Percentiles rank a stretch among this genome's conserved stretches.
Evolutionary conservation across 64 coral and sea anemone species (phyloP).

Genomic region (Pocillopora damicornis): DNA sequence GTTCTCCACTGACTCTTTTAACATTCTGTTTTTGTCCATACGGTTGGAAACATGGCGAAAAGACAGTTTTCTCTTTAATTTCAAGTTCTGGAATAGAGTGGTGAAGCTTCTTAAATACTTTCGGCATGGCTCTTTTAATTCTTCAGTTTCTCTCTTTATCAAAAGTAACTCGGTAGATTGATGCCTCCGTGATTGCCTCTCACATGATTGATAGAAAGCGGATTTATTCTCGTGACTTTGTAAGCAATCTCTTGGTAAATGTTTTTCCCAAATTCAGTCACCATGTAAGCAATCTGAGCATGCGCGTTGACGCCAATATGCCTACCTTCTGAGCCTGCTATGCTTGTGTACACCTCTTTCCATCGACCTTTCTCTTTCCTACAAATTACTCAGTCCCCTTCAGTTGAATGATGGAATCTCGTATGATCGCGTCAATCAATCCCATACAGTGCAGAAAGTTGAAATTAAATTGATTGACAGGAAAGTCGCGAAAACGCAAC

Average conservation of each 20-base stretch:
- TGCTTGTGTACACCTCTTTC: background rate
- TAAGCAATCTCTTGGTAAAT: background rate
- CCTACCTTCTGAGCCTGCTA: slow-evolving; percentile 43
- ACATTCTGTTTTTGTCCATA: background rate
- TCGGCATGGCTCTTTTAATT: slow-evolving; percentile 40
- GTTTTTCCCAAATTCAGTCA: slow-evolving; percentile 40
- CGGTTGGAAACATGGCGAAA: background rate
- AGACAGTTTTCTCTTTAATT: background rate
- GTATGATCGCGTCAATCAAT: background rate
- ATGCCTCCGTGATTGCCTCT: background rate
- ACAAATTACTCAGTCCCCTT: slow-evolving; percentile 43
- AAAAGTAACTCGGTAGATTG: background rate
- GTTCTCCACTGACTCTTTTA: background rate
- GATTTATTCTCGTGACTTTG: background rate
- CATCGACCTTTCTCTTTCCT: background rate
- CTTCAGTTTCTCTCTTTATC: background rate
- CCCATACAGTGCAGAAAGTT: too few relatives aligned
- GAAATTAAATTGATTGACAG: background rate
- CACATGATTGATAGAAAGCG: background rate
- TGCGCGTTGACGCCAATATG: slow-evolving; percentile 63
- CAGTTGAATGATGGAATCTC: slow-evolving; percentile 59
- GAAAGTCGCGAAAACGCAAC: background rate
- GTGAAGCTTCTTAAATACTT: slow-evolving; percentile 13
- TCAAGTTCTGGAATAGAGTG: background rate
- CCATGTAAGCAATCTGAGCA: slow-evolving; percentile 48